Conservation (phyloP, 2,113 vertebrate species). For the Saccopteryx bilineata region DNA sequence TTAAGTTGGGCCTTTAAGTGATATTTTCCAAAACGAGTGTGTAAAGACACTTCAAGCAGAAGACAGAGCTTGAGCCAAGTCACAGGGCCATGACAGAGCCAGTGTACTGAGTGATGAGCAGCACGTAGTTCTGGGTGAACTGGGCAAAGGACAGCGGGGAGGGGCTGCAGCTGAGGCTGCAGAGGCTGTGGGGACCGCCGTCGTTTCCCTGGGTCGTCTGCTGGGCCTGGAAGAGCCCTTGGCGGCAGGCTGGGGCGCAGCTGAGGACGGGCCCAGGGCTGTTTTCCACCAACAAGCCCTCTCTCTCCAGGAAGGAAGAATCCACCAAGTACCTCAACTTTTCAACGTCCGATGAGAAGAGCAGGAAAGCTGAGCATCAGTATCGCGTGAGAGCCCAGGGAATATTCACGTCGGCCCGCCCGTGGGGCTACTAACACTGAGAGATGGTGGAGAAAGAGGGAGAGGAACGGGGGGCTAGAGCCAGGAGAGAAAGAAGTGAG, state of each 20-base stretch:
- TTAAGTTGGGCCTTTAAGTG: neutral
- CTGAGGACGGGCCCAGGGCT: too few species aligned
- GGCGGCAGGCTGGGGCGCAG: neutral
- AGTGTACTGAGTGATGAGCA: neutral
- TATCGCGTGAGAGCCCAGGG: conserved; percentile 84
- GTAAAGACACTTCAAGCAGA: neutral
- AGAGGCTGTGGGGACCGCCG: neutral
- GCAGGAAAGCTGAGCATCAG: conserved; percentile 82
- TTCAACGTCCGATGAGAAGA: conserved; percentile 82
- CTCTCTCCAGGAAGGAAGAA: conserved; percentile 84
- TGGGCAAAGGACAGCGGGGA: neutral
- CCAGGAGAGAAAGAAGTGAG: neutral
- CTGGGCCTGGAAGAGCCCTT: neutral
- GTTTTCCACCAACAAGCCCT: neutral
- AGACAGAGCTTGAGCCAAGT: neutral
- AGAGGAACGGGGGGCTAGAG: neutral
- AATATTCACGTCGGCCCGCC: neutral
- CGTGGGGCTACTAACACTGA: neutral
- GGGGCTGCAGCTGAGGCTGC: neutral
- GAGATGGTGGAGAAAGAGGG: neutral
- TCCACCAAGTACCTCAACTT: conserved; percentile 90
- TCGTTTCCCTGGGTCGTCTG: neutral
- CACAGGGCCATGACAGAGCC: neutral
- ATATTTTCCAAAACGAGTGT: neutral
- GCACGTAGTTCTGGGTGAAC: neutral